phyloP scores from a whole-genome alignment of 2,797 vertebrate species.

The Agapornis canus region DNA sequence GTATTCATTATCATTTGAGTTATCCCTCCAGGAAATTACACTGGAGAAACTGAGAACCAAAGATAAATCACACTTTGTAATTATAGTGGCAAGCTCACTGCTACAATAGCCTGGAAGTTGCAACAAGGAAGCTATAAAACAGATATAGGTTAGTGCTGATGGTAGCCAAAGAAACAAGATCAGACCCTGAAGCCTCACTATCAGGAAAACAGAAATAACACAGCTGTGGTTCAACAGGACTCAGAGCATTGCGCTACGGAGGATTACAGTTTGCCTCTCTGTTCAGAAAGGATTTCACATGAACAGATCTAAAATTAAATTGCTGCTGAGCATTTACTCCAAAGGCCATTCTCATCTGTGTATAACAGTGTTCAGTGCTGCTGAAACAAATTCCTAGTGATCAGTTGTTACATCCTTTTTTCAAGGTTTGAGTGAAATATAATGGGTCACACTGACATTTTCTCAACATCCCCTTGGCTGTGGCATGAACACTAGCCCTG shows the following conservation, averaged over 20 bases:
- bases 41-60: not conserved
- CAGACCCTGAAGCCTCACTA: not conserved
- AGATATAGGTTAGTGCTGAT: not conserved
- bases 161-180: not conserved
- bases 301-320: not conserved
- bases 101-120: not conserved
- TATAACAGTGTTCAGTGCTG: not conserved
- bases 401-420: not conserved
- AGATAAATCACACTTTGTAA: not conserved
- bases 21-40: not conserved
- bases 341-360: not conserved
- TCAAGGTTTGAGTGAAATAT: not conserved
- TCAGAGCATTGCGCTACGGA: accelerated
- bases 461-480: not conserved
- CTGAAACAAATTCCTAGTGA: not conserved
- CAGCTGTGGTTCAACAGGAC: not conserved
- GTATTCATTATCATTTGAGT: not conserved
- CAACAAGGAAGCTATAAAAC: not conserved
- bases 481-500: not conserved
- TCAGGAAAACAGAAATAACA: not conserved
- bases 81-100: not conserved
- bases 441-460: not conserved
- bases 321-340: not conserved
- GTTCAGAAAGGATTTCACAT: not conserved
- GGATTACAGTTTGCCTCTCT: not conserved